Base-by-base conservation (phyloP, 2,797 vertebrate species). In the Epinephelus coioides region DNA sequence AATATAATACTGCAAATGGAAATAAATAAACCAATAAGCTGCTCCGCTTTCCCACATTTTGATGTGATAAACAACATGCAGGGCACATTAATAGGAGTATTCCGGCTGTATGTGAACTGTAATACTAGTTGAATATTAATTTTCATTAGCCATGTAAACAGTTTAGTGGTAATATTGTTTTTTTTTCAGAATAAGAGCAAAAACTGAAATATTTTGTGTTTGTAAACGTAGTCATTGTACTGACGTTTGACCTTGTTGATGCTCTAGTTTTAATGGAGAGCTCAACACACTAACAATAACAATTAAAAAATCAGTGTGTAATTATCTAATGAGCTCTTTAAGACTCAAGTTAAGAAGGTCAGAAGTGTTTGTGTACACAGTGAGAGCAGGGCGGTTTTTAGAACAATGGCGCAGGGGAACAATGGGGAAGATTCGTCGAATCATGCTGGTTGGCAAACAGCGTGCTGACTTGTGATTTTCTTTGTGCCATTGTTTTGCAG, bases 401-500 rank as follows among this genome's bases (percentile, higher is more conserved):
- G 19, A 84, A 73, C 55, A 84, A 61, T 79, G 54, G 38, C 19
- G 4, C 15, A 6, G 23, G 12, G 61, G 23, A 73, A 74, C 53
- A 74, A 79, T 51, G 5, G 57, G 18, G 46, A 67, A 53, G 43
- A 60, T 64, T 71, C 6, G 18, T 51, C 27, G 57, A 23, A n/a
- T 76, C 51, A 50, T 44, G 75, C 62, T 56, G 47, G 18, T 43
- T 51, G 9, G 72, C 67, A 68, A 5, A 55, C 49, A n/a, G 46
- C 21, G 14, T 63, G 64, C 78, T 69, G 73, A 78, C 68, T 59
- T 17, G 21, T 34, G 21, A 8, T 69, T 81, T 72, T 56, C n/a
- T 64, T 53, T 27, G 21, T 38, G 10, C 62, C 11, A 5, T 17
- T 44, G 51, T 78, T 78, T 74, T 73, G 34, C 63, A 57, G 47